A percentile compares a stretch with the other conserved stretches of the same genome.
Conservation (phyloP, 2,113 vertebrate species). For the Pterophyllum scalare region DNA sequence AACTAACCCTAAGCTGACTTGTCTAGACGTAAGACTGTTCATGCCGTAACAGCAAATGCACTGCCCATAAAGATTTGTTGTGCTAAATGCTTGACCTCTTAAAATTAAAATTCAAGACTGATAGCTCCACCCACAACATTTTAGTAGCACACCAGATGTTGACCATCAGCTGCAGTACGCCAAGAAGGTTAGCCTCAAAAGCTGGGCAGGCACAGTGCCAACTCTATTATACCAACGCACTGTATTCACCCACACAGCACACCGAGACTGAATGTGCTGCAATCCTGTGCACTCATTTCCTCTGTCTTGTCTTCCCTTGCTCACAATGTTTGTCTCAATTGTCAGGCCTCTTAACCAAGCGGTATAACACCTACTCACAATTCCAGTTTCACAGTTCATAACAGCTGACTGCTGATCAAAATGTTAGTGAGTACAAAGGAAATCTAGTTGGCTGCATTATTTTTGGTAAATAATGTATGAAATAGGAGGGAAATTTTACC, state of each 20-base stretch:
- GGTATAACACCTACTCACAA: not conserved
- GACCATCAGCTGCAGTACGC: not conserved
- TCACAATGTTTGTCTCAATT: not conserved
- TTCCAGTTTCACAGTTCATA: not conserved
- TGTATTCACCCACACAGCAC: not conserved
- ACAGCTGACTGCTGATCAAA: not conserved
- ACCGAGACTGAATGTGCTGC: not conserved
- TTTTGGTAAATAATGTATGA: too few relatives aligned
- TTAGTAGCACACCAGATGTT: not conserved
- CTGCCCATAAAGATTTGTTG: not conserved
- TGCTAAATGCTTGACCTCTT: not conserved
- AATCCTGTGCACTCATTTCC: not conserved
- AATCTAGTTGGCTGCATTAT: too few relatives aligned
- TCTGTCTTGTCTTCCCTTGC: not conserved
- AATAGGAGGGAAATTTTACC: not conserved
- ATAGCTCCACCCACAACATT: not conserved
- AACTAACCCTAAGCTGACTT: not conserved
- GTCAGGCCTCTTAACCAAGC: not conserved
- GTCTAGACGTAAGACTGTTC: not conserved
- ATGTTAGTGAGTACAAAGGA: not conserved
- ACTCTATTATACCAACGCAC: not conserved
- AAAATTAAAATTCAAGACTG: not conserved
- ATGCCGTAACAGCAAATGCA: not conserved
- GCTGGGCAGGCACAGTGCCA: not conserved
- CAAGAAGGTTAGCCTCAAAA: slow-evolving; percentile 3